A percentile compares a stretch with the other conserved stretches of the same genome.
Conservation (phyloP, 2,797 vertebrate genomes). For the Pipistrellus pygmaeus region DNA sequence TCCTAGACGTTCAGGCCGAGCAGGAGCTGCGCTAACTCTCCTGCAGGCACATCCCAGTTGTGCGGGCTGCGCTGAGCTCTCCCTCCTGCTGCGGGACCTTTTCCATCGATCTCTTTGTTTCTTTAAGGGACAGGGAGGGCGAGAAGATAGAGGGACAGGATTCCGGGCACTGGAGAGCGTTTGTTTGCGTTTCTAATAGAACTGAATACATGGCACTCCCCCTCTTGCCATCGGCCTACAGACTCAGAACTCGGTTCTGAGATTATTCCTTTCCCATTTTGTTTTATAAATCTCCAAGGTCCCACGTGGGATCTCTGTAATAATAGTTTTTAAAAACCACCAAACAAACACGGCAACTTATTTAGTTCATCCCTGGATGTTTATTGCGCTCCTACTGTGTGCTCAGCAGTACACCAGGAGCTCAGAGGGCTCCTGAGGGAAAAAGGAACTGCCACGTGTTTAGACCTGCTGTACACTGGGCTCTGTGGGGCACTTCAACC, state of each 20-base stretch:
- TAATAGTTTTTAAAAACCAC: not conserved
- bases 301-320: not conserved
- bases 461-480: not conserved
- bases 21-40: not conserved
- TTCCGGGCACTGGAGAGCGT: slow-evolving; percentile 53
- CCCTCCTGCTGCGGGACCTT: not conserved
- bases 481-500: not conserved
- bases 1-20: not conserved
- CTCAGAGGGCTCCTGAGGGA: not conserved
- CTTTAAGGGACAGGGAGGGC: slow-evolving; percentile 36
- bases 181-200: slow-evolving; percentile 70
- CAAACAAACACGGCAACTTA: not conserved
- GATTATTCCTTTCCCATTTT: slow-evolving; percentile 49
- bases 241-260: slow-evolving; percentile 31
- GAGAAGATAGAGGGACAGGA: slow-evolving; percentile 55
- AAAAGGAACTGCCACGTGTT: not conserved
- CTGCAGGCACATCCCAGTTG: not conserved
- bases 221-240: not conserved
- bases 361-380: not conserved
- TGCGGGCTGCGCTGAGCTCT: not conserved
- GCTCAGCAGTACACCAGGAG: not conserved
- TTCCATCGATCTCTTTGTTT: slow-evolving; percentile 48
- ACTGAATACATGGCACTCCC: slow-evolving; percentile 52
- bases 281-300: slow-evolving; percentile 55
- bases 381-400: not conserved